Evolutionary conservation across 2,797 vertebrate species (phyloP), one percentile per base, ranked within the genome.

Genomic region (Lophius americanus): DNA sequence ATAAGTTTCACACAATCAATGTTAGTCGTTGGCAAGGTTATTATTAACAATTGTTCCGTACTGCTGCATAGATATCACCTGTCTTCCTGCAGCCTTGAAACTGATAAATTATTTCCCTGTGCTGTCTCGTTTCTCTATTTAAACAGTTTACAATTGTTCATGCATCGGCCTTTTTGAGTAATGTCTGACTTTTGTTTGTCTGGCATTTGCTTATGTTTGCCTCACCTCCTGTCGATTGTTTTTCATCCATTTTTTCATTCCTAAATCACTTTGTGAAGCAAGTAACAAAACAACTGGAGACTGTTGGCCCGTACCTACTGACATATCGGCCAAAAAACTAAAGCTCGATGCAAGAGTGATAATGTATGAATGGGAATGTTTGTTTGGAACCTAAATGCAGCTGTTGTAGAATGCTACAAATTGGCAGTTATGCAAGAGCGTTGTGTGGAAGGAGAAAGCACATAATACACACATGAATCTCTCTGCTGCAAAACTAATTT

Each of bases 301-400:
- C 46, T 60, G 7, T 60, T 60, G 51, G 33, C 23, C 13, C 6
- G 3, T 14, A 4, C 12, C 10, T 64, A 23, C 23, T 23, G 23
- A 23, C 23, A 23, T 23, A 23, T 23, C 23, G 23, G 23, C 23
- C 23, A 23, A 23, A 23, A 23, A 23, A 23, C 23, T 23, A 23
- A 23, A 23, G 23, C 23, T 23, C 23, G 2, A 23, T 23, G 23
- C 23, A 23, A 23, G 23, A 23, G 23, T 23, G 23, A 23, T 23
- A 23, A 23, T 23, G 23, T 23, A 41, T 38, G 14, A 50, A 44
- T 56, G 65, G 47, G 64, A 23, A 23, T 23, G 65, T 71, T 61
- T 70, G 51, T 55, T 76, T 62, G 76, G 60, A 57, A 44, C 7
- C 46, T 35, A 70, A 76, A 66, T 79, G 38, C 76, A 55, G 79